A percentile compares a stretch with the other conserved stretches of the same genome.
These are phyloP conservation scores for Lepus townsendii DNA, from an alignment of 2,797 vertebrate species.

Conservation along the genomic window DNA sequence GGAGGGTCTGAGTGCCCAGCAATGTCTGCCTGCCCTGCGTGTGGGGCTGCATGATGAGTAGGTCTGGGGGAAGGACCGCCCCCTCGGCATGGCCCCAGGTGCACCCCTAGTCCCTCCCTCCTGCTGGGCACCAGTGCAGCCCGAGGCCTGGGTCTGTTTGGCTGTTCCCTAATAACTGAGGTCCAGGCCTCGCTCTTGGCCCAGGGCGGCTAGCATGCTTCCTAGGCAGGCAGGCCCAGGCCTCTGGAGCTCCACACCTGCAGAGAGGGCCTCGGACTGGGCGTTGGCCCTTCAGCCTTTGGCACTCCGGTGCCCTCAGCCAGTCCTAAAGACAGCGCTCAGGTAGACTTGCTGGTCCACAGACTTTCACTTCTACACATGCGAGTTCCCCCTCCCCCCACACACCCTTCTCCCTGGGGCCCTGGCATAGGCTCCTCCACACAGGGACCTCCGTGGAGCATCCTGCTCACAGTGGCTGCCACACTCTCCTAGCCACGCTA, in stretches of 20 bases:
- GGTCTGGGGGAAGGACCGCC: constrained; percentile 76
- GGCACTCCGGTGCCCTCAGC: neutral
- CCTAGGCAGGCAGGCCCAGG: neutral
- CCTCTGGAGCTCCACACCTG: neutral
- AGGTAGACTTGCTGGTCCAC: neutral
- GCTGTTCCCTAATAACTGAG: neutral
- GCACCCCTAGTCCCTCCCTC: constrained; percentile 64
- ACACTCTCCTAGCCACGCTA: neutral
- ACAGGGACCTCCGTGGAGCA: neutral
- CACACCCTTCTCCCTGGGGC: neutral
- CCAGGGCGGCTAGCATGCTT: neutral
- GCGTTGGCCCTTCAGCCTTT: neutral
- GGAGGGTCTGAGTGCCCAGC: constrained; percentile 30
- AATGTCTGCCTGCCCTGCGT: constrained; percentile 56
- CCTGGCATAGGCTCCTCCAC: neutral
- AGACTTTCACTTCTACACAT: neutral
- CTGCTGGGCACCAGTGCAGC: constrained; percentile 37
- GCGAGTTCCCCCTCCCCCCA: too few relatives aligned
- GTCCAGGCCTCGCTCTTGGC: neutral
- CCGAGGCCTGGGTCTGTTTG: constrained; percentile 5
- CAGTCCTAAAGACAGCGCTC: neutral
- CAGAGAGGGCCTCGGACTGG: neutral
- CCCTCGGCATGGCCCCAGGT: constrained; percentile 63
- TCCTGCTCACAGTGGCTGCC: neutral
- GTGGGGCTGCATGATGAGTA: constrained; percentile 37